These are phyloP conservation scores for Chamaea fasciata DNA, from an alignment of 2,113 vertebrate species.

Conservation along the genomic window DNA sequence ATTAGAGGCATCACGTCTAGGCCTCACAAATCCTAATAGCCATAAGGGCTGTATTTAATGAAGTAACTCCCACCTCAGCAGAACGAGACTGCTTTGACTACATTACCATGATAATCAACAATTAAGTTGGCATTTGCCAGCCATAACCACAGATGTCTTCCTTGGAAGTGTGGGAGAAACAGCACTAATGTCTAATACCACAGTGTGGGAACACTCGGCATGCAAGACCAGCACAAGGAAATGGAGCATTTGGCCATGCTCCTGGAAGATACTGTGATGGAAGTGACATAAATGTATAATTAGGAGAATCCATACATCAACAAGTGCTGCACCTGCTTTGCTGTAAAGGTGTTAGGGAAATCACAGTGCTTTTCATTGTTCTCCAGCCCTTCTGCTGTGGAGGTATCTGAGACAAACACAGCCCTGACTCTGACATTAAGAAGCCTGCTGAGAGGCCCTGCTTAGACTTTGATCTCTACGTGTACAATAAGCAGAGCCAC, in stretches of 20 bases:
- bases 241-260: background rate
- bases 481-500: slow-evolving; percentile 22
- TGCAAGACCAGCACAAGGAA: background rate
- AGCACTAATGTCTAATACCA: background rate
- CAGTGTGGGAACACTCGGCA: slow-evolving; percentile 20
- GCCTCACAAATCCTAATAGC: background rate
- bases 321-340: background rate
- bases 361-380: background rate
- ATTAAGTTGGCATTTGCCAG: slow-evolving; percentile 42
- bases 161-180: slow-evolving; percentile 28
- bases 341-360: background rate
- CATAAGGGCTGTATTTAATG: background rate
- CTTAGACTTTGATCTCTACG: background rate
- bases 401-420: background rate
- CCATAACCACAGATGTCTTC: slow-evolving; percentile 44
- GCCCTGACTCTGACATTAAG: background rate
- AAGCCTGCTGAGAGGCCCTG: background rate
- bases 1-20: background rate
- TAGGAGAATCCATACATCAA: background rate
- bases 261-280: background rate
- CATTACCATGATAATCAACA: slow-evolving; percentile 31
- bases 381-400: background rate
- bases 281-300: slow-evolving; percentile 6
- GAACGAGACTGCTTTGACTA: background rate
- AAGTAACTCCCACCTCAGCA: slow-evolving; percentile 3